These are phyloP conservation scores for Orthonychiurus folsomi DNA, from an alignment of 2,888 invertebrate genomes.

Conservation along the genomic window DNA sequence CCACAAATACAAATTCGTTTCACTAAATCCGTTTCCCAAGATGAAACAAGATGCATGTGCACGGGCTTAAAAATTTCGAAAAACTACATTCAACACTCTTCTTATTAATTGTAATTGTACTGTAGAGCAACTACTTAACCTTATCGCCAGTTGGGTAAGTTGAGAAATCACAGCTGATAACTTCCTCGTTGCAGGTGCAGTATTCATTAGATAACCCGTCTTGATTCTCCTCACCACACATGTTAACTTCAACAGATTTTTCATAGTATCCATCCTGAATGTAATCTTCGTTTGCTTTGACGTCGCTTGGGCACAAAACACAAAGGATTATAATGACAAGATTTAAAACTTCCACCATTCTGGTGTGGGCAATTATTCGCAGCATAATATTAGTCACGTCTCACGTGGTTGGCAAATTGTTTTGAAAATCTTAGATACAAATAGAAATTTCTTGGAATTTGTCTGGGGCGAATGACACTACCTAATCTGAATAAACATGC, in stretches of 20 bases:
- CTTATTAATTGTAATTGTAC: too few relatives aligned
- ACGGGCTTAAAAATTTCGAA: background rate
- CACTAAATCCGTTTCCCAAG: slow-evolving; percentile 1
- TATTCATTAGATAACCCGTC: background rate
- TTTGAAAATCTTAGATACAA: too few relatives aligned
- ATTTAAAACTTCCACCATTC: too few relatives aligned
- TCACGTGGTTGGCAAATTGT: too few relatives aligned
- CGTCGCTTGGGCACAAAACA: too few relatives aligned
- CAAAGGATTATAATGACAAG: too few relatives aligned
- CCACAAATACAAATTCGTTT: slow-evolving; percentile 7
- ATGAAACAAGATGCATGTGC: background rate
- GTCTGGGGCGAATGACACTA: too few relatives aligned
- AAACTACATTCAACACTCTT: background rate
- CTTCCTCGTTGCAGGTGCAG: slow-evolving; percentile 5
- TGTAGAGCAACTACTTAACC: background rate
- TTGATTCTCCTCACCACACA: background rate
- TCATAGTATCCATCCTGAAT: background rate
- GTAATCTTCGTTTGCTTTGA: too few relatives aligned
- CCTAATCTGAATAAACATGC: too few relatives aligned
- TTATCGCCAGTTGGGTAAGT: background rate
- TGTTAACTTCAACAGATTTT: background rate
- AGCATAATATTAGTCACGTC: too few relatives aligned
- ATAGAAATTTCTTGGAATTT: too few relatives aligned
- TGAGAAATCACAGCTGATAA: slow-evolving; percentile 10
- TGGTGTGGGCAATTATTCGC: too few relatives aligned